Conservation (phyloP, 2,888 invertebrate genomes). For the Tipula lateralis region DNA sequence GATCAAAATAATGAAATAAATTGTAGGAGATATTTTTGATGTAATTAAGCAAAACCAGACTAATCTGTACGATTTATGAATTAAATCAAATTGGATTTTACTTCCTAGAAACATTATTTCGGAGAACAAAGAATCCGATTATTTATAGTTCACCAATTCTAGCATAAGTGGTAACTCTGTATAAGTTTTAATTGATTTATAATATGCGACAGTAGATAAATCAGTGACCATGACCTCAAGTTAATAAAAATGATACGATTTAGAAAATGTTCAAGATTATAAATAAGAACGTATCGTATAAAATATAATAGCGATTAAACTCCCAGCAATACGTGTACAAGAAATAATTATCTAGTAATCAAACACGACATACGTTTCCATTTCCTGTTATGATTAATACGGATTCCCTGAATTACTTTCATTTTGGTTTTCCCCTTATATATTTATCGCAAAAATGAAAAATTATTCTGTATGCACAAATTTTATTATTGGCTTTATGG, state of each 20-base stretch:
- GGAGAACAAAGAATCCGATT: too few relatives aligned
- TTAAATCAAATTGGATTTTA: too few relatives aligned
- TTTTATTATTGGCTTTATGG: background rate
- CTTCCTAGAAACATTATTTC: too few relatives aligned
- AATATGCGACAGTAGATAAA: background rate
- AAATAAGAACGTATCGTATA: background rate
- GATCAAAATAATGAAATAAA: too few relatives aligned
- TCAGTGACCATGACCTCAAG: background rate
- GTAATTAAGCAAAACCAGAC: too few relatives aligned
- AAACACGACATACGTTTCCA: background rate
- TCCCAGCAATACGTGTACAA: background rate
- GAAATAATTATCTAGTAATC: background rate
- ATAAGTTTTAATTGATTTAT: background rate
- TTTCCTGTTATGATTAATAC: slow-evolving; percentile 24
- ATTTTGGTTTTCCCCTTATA: background rate
- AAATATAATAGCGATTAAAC: background rate
- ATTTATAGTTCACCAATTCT: too few relatives aligned
- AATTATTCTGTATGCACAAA: background rate
- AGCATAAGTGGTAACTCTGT: too few relatives aligned
- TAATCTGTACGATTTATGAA: too few relatives aligned
- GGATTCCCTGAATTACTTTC: slow-evolving; percentile 19
- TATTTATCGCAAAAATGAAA: too few relatives aligned
- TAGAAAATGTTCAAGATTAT: background rate
- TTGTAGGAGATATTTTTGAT: too few relatives aligned
- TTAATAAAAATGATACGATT: background rate